Percentiles rank a stretch among this genome's conserved stretches.
Evolutionary conservation across 1,140 invertebrate species (phyloP).

Genomic region (Drosophila guanche): DNA sequence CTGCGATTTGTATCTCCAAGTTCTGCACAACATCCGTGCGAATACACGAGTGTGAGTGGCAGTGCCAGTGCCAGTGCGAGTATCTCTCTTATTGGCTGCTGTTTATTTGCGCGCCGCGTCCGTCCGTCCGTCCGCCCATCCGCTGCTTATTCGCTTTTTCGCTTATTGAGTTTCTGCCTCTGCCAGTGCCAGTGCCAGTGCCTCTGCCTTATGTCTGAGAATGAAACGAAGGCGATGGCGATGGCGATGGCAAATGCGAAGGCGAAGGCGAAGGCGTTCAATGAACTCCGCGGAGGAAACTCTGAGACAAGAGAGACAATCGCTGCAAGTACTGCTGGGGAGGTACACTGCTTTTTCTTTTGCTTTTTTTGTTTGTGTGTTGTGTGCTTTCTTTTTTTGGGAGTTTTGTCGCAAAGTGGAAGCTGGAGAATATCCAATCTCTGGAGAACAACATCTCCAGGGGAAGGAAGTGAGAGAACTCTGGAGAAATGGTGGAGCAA

Average conservation of each 20-base stretch:
- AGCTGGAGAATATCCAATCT: not conserved
- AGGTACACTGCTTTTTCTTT: not conserved
- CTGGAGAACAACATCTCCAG: no score
- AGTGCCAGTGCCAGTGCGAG: no score
- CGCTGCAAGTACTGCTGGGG: constrained; percentile 13
- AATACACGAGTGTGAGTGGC: no score
- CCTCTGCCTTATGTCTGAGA: constrained; percentile 51
- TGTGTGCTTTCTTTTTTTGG: constrained; percentile 17
- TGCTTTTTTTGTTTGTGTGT: constrained; percentile 1
- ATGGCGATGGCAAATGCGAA: constrained; percentile 36
- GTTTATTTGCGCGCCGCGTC: constrained; percentile 73
- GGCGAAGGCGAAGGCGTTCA: constrained; percentile 58
- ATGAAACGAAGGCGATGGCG: constrained; percentile 38
- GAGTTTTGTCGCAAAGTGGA: constrained; percentile 32
- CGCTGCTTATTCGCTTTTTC: constrained; percentile 19
- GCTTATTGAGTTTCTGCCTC: constrained; percentile 68
- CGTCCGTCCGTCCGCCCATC: no score
- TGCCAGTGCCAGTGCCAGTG: not conserved
- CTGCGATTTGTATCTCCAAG: constrained; percentile 72
- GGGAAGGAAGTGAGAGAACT: no score
- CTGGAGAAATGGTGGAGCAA: no score
- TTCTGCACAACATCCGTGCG: constrained; percentile 13
- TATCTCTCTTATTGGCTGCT: constrained; percentile 76
- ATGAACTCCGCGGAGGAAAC: constrained; percentile 61
- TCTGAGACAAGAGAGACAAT: constrained; percentile 39